Conservation (phyloP, 92 coral and sea anemone species). For the Epizoanthus stellaris region DNA sequence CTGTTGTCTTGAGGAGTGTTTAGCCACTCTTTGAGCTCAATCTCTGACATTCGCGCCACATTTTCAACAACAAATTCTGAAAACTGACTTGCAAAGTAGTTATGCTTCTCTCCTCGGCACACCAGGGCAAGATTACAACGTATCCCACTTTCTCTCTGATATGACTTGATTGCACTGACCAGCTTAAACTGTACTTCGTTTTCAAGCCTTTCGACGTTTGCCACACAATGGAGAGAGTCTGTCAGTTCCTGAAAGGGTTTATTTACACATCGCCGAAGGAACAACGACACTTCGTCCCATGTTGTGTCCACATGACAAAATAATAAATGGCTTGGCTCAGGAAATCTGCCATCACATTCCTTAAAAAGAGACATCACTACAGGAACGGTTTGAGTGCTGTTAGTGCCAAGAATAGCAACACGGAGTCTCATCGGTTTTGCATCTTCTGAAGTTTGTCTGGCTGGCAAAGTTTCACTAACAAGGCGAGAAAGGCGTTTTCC, state of each 20-base stretch:
- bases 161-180: slow-evolving; percentile 32
- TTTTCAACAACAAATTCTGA: slow-evolving; percentile 3
- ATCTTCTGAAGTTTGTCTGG: not conserved
- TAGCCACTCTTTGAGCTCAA: not conserved
- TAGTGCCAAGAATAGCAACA: slow-evolving; percentile 42
- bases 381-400: slow-evolving; percentile 44
- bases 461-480: not conserved
- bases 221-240: slow-evolving; percentile 46
- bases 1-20: not conserved
- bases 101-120: not conserved
- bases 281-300: slow-evolving; percentile 51
- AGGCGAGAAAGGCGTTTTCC: slow-evolving; percentile 1
- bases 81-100: slow-evolving; percentile 14
- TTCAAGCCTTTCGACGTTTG: slow-evolving; percentile 53
- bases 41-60: not conserved
- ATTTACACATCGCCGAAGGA: slow-evolving; percentile 51
- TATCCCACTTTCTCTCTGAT: not conserved
- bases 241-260: not conserved
- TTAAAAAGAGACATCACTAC: slow-evolving; percentile 41
- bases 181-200: slow-evolving; percentile 55
- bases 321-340: slow-evolving; percentile 51
- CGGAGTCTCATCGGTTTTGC: slow-evolving; percentile 27
- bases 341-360: slow-evolving; percentile 40
- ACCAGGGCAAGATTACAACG: slow-evolving; percentile 1
- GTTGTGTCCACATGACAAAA: slow-evolving; percentile 46